Evolutionary conservation across 2,113 vertebrate species (phyloP).

Genomic region (Gallinago undulata): DNA sequence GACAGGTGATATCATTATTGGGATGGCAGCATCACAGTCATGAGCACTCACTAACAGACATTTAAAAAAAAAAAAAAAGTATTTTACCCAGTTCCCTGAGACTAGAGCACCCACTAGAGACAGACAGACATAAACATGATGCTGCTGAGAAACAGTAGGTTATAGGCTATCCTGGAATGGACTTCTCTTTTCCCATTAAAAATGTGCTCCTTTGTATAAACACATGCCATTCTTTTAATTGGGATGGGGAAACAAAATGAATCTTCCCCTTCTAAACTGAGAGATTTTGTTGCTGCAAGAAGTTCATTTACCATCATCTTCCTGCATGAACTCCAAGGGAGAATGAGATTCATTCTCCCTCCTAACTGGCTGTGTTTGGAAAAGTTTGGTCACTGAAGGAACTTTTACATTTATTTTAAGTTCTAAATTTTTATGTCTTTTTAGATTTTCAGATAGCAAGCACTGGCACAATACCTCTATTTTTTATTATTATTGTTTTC

Average conservation of each 20-base stretch:
- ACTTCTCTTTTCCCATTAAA: neutral
- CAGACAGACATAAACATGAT: neutral
- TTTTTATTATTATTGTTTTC: too few species aligned
- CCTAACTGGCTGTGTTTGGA: neutral
- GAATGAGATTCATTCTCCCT: neutral
- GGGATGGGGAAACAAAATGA: neutral
- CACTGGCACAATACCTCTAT: neutral
- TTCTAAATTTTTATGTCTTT: neutral
- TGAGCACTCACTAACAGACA: neutral
- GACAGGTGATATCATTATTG: neutral
- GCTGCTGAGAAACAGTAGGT: neutral
- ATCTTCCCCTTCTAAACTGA: neutral
- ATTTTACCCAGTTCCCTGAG: neutral
- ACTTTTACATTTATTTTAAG: neutral
- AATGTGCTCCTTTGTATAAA: neutral
- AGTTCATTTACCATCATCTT: neutral
- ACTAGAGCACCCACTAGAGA: neutral
- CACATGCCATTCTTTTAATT: neutral
- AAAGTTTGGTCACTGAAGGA: neutral
- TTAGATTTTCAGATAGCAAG: neutral
- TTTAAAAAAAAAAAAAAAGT: neutral
- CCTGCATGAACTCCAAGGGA: neutral
- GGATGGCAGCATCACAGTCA: neutral
- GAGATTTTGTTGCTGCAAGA: neutral
- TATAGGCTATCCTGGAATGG: neutral